A percentile compares a stretch with the other conserved stretches of the same genome.
These are phyloP conservation scores for Clistopyga incitator DNA, from an alignment of 2,888 invertebrate species.

Conservation along the genomic window DNA sequence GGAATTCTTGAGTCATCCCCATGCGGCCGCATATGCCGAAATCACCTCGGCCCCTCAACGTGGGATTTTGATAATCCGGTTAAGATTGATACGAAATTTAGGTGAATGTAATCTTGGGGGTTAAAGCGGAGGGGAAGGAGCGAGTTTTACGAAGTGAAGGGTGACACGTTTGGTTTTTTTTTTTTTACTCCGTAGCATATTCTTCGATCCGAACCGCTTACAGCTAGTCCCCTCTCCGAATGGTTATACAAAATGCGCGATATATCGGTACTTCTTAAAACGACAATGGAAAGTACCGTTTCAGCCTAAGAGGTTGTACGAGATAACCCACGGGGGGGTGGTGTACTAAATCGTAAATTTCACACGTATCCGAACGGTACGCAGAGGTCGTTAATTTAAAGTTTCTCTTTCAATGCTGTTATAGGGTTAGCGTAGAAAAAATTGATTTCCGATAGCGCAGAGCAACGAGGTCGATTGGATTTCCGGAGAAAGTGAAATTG, in stretches of 20 bases:
- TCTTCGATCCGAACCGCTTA: slow-evolving; percentile 9
- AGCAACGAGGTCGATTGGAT: not conserved
- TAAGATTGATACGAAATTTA: slow-evolving; percentile 62
- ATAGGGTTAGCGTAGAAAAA: slow-evolving; percentile 9
- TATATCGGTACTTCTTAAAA: slow-evolving; percentile 35
- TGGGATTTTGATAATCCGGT: slow-evolving; percentile 54
- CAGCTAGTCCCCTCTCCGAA: slow-evolving; percentile 14
- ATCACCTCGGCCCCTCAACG: slow-evolving; percentile 5
- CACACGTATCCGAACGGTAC: slow-evolving; percentile 47
- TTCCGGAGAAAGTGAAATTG: slow-evolving; percentile 44
- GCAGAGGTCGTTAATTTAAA: slow-evolving; percentile 42
- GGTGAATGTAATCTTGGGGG: slow-evolving; percentile 39
- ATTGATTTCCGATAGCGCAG: slow-evolving; percentile 27
- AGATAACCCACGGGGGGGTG: not conserved
- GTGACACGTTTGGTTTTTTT: slow-evolving; percentile 27
- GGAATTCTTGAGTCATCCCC: slow-evolving; percentile 17
- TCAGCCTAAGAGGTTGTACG: slow-evolving; percentile 4
- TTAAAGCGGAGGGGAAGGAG: not conserved
- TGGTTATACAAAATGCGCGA: slow-evolving; percentile 36
- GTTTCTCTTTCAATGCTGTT: not conserved
- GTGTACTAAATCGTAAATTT: slow-evolving; percentile 49
- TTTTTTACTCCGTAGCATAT: slow-evolving; percentile 9
- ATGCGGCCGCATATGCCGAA: slow-evolving; percentile 37
- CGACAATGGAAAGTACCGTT: slow-evolving; percentile 18
- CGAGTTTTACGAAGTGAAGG: slow-evolving; percentile 40